A percentile compares a stretch with the other conserved stretches of the same genome.
Conservation (phyloP, 2,888 invertebrate genomes). For the Dascillus cervinus region DNA sequence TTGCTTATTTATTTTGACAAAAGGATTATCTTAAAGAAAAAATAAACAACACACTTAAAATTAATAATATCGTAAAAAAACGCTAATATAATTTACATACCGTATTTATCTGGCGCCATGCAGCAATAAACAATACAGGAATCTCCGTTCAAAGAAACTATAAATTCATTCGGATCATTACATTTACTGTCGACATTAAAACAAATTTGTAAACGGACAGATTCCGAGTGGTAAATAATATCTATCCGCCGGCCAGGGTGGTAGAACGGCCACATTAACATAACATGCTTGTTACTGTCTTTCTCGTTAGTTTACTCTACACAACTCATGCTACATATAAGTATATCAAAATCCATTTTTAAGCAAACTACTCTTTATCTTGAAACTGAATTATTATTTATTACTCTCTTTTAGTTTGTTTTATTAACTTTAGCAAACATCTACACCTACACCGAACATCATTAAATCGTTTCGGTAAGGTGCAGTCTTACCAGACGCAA, state of each 20-base stretch:
- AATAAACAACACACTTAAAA: background rate
- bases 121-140: conserved; percentile 26
- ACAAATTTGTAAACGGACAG: conserved; percentile 34
- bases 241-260: conserved; percentile 21
- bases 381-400: no score
- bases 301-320: conserved; percentile 14
- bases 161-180: conserved; percentile 32
- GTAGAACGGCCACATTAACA: conserved; percentile 24
- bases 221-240: conserved; percentile 25
- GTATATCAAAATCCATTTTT: no score
- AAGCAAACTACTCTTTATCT: no score
- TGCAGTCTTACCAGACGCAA: no score
- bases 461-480: no score
- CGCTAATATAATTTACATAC: conserved; percentile 10
- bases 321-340: conserved; percentile 10
- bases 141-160: conserved; percentile 21
- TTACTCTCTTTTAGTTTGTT: no score
- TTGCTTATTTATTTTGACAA: background rate
- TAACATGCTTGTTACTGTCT: conserved; percentile 23
- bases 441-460: no score
- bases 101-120: conserved; percentile 23
- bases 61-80: background rate
- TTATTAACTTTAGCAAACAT: no score
- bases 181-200: conserved; percentile 31
- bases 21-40: no score